These are phyloP conservation scores for Eilema sororculum DNA, from an alignment of 2,888 invertebrate genomes.

Conservation along the genomic window DNA sequence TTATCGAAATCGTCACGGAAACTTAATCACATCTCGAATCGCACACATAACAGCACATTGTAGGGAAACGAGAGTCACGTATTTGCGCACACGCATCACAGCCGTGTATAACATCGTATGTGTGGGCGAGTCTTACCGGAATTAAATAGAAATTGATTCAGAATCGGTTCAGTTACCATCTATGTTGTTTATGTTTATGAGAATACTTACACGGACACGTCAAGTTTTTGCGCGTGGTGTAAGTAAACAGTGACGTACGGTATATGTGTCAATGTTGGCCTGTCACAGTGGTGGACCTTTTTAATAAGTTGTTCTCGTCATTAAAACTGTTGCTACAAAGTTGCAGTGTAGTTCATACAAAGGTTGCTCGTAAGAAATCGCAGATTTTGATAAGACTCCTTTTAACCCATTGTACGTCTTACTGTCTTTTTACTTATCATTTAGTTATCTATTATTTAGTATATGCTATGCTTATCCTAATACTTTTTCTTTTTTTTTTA, in stretches of 20 bases:
- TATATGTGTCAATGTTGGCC: slow-evolving; percentile 1
- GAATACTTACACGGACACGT: slow-evolving; percentile 2
- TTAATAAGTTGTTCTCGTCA: neutral
- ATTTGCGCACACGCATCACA: slow-evolving; percentile 14
- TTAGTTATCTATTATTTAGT: too few species aligned
- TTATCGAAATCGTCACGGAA: slow-evolving; percentile 42
- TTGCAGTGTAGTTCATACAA: neutral
- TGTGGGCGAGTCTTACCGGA: slow-evolving; percentile 51
- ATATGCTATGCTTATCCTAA: too few species aligned
- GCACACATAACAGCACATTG: slow-evolving; percentile 34
- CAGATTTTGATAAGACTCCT: neutral
- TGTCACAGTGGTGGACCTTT: neutral
- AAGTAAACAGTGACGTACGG: slow-evolving; percentile 1
- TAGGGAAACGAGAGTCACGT: slow-evolving; percentile 36
- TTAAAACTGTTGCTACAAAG: neutral
- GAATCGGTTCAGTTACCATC: slow-evolving; percentile 28
- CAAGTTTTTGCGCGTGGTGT: slow-evolving; percentile 10
- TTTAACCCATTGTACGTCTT: neutral
- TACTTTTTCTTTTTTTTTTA: too few species aligned
- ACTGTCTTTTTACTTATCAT: neutral
- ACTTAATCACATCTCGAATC: slow-evolving; percentile 39
- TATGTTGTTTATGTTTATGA: slow-evolving; percentile 13
- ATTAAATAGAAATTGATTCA: slow-evolving; percentile 61
- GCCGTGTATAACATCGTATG: neutral
- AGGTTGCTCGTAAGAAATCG: neutral